A percentile compares a stretch with the other conserved stretches of the same genome.
These are phyloP conservation scores for Salvelinus fontinalis DNA, from an alignment of 2,113 vertebrate genomes.

Conservation along the genomic window DNA sequence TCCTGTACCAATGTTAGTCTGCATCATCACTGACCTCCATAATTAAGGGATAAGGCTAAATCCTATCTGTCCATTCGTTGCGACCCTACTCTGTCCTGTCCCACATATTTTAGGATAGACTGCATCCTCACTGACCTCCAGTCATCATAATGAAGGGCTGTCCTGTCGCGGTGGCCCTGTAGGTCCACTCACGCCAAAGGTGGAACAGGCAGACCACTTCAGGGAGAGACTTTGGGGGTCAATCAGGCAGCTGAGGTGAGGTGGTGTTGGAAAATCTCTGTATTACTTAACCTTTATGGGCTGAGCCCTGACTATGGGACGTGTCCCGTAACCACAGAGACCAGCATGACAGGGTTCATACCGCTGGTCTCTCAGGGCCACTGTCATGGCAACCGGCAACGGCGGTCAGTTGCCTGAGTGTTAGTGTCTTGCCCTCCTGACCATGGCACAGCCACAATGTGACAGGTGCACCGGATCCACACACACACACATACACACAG, in stretches of 20 bases:
- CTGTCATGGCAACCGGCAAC: conserved; percentile 70
- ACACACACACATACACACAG: background rate
- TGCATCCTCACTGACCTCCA: conserved; percentile 45
- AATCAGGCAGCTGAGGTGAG: conserved; percentile 46
- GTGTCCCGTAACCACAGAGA: conserved; percentile 64
- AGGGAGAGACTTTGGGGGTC: conserved; percentile 62
- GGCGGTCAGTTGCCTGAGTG: conserved; percentile 49
- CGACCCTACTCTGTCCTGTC: background rate
- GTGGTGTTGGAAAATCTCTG: conserved; percentile 65
- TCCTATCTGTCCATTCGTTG: background rate
- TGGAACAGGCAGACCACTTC: conserved; percentile 49
- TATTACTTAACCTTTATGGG: conserved; percentile 81
- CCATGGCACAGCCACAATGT: conserved; percentile 50
- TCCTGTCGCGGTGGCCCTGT: conserved; percentile 56
- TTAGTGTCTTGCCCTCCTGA: conserved; percentile 61
- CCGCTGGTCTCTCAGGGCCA: conserved; percentile 63
- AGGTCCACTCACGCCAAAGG: conserved; percentile 65
- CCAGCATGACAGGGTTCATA: conserved; percentile 73
- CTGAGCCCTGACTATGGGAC: conserved; percentile 63
- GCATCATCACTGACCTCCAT: too few relatives aligned
- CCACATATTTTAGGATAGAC: conserved; percentile 54
- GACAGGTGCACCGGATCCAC: conserved; percentile 69
- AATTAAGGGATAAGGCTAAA: too few relatives aligned
- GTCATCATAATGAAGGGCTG: conserved; percentile 55
- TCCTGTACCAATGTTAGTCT: too few relatives aligned